phyloP scores from a whole-genome alignment of 2,888 invertebrate genomes.

The Melanargia galathea region DNA sequence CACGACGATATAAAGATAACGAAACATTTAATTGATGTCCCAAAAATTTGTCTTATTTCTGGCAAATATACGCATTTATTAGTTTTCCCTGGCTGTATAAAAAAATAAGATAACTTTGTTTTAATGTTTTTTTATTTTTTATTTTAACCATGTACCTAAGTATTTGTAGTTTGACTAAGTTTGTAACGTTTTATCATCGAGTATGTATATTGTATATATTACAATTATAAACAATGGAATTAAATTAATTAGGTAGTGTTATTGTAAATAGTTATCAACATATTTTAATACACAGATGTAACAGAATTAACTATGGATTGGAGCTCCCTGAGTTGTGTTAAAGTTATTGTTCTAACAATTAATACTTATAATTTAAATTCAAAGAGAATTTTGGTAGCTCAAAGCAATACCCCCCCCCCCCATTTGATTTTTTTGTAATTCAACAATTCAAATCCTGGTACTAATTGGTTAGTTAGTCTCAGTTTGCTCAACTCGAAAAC shows the following conservation, averaged over 20 bases:
- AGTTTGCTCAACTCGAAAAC: too few species aligned
- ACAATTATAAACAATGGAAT: conserved; percentile 8
- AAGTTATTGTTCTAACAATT: background rate
- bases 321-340: background rate
- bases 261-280: conserved; percentile 4
- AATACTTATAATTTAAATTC: background rate
- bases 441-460: too few species aligned
- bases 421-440: too few species aligned
- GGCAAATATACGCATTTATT: conserved; percentile 4
- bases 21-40: background rate
- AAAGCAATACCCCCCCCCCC: too few species aligned
- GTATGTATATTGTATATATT: background rate
- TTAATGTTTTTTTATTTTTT: background rate
- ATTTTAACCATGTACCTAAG: background rate
- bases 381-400: background rate
- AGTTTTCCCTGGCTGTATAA: background rate
- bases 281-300: background rate
- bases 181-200: background rate
- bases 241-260: conserved; percentile 10
- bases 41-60: background rate
- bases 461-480: too few species aligned
- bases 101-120: background rate
- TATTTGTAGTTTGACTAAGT: conserved; percentile 11
- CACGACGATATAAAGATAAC: too few species aligned
- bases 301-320: background rate